A percentile compares a stretch with the other conserved stretches of the same genome.
Evolutionary conservation across 1,140 invertebrate genomes (phyloP).

Genomic region (Dolichoris vasculosae): DNA sequence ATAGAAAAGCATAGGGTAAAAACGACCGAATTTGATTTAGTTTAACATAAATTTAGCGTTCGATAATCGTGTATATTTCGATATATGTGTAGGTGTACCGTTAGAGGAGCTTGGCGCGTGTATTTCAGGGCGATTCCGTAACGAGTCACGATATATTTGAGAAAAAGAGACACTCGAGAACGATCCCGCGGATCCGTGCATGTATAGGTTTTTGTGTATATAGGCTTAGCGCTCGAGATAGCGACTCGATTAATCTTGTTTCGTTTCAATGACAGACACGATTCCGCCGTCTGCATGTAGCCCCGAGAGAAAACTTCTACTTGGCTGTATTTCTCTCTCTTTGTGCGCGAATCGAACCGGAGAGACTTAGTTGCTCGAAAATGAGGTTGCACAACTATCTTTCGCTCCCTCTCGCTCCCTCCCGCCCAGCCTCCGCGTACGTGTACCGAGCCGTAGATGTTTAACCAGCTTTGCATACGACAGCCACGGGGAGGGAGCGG

Average conservation of each 20-base stretch:
- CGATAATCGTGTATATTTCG: not conserved
- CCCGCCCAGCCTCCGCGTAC: no score
- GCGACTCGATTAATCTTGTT: slow-evolving; percentile 48
- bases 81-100: slow-evolving; percentile 37
- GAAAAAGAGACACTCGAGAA: slow-evolving; percentile 7
- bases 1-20: no score
- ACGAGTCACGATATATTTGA: slow-evolving; percentile 39
- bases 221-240: slow-evolving; percentile 5
- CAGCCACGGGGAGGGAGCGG: not conserved
- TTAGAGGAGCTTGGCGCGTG: not conserved
- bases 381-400: slow-evolving; percentile 26
- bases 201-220: not conserved
- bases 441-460: not conserved
- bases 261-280: slow-evolving; percentile 50
- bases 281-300: slow-evolving; percentile 16
- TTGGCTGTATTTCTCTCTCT: not conserved
- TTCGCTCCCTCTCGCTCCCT: not conserved
- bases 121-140: slow-evolving; percentile 25
- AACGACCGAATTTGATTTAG: no score
- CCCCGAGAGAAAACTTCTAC: slow-evolving; percentile 25
- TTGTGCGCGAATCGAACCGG: slow-evolving; percentile 12
- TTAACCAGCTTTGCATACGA: not conserved
- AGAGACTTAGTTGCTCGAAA: slow-evolving; percentile 17
- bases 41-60: not conserved
- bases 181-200: not conserved